Evolutionary conservation across 2,797 vertebrate genomes (phyloP), one percentile per base, ranked within the genome.

Genomic region (Okamejei kenojei): DNA sequence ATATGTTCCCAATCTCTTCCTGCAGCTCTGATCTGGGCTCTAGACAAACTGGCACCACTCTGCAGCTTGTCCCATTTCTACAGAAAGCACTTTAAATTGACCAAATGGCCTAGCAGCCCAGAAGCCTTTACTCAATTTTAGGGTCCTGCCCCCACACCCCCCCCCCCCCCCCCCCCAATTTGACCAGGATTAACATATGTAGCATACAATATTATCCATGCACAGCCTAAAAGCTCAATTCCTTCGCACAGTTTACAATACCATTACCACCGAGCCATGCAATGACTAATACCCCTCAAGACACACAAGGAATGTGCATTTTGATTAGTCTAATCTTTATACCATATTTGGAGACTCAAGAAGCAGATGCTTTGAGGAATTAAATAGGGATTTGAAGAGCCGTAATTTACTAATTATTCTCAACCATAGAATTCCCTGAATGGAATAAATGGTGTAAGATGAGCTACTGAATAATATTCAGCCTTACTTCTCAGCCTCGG

Each of bases 341-440:
- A 74, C 90, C 71, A 74, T 92, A 71, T 92, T 92, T 76, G 71
- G 90, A 92, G 90, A 92, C 73, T 92, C 45, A 92, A 92, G 61
- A 88, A 88, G 65, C 84, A 68, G 84, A 88, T 88, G 84, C 61
- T 68, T 65, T 21, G n/a, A 88, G n/a, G 84, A 88, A 88, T 88
- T 88, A 68, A 88, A 88, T n/a, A 32, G 32, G 84, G 84, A 88
- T 88, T 88, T 68, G 84, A 32, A 88, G 84, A 88, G 8, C 15
- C 61, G 23, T 88, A n/a, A 88, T 68, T 32, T n/a, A 88, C 61
- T 88, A 88, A 88, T 88, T 88, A 88, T 88, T 88, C n/a, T 35
- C 84, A 65, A 88, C 61, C 84, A 88, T 65, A 68, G 61, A 88
- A 88, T 61, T 88, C 84, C n/a, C 61, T 32, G 19, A 65, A 68